Conservation (phyloP, 1,140 invertebrate genomes). For the Charaxes varanes region DNA sequence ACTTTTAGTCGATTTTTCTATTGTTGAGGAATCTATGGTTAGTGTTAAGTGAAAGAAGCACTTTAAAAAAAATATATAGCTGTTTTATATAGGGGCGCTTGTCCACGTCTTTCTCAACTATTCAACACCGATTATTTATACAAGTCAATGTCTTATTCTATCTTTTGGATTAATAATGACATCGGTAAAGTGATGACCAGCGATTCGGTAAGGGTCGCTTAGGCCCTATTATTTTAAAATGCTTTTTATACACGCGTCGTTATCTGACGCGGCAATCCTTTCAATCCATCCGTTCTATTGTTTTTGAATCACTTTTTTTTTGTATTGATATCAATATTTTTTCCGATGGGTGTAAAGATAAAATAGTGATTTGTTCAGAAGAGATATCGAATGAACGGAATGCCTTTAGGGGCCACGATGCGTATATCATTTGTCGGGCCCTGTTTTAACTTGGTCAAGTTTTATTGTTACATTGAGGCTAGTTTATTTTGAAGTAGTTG, state of each 20-base stretch:
- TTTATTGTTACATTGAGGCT: constrained; percentile 54
- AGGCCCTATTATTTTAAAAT: constrained; percentile 68
- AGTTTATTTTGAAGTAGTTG: constrained; percentile 15
- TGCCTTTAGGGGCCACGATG: constrained; percentile 57
- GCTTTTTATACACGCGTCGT: constrained; percentile 55
- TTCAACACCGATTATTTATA: no score
- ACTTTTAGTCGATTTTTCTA: no score
- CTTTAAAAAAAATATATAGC: no score
- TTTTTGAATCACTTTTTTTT: constrained; percentile 70
- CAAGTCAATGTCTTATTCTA: constrained; percentile 4
- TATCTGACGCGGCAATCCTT: constrained; percentile 65
- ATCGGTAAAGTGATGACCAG: constrained; percentile 46
- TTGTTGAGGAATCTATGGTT: no score
- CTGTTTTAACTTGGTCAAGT: constrained; percentile 64
- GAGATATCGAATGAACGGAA: constrained; percentile 53
- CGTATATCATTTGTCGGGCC: constrained; percentile 62
- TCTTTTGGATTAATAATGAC: constrained; percentile 30
- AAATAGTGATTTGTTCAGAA: constrained; percentile 69
- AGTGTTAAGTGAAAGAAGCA: no score
- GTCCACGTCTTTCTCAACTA: no score
- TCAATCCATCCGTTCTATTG: constrained; percentile 68
- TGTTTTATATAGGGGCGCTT: no score
- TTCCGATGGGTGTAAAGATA: constrained; percentile 65
- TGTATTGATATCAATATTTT: constrained; percentile 71
- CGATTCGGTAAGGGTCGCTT: constrained; percentile 37